A percentile compares a stretch with the other conserved stretches of the same genome.
These are phyloP conservation scores for Trissoscelio sp. DNA, from an alignment of 2,888 invertebrate genomes.

Conservation along the genomic window DNA sequence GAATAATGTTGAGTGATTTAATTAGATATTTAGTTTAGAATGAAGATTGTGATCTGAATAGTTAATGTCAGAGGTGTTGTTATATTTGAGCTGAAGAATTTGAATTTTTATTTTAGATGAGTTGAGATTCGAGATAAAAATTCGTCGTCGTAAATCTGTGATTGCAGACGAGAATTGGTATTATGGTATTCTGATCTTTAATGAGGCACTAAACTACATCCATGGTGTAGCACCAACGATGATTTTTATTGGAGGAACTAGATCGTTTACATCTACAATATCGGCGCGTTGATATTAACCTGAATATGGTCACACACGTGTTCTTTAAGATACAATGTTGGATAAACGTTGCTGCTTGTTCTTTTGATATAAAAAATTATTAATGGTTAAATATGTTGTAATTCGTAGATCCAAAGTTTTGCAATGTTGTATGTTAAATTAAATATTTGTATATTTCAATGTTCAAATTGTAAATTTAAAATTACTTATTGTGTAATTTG, in stretches of 20 bases:
- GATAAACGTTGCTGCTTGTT: conserved; percentile 43
- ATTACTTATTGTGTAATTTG: too few relatives aligned
- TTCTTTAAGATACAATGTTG: conserved; percentile 56
- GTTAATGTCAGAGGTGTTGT: too few relatives aligned
- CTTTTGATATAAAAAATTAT: not conserved
- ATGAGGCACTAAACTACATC: conserved; percentile 40
- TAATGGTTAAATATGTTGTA: too few relatives aligned
- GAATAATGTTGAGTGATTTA: too few relatives aligned
- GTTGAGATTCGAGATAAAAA: not conserved
- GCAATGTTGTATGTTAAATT: too few relatives aligned
- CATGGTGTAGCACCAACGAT: conserved; percentile 26
- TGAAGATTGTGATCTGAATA: too few relatives aligned
- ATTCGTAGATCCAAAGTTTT: too few relatives aligned
- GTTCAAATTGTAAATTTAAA: too few relatives aligned
- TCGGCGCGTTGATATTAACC: conserved; percentile 59
- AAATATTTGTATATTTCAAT: too few relatives aligned
- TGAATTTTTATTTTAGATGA: too few relatives aligned
- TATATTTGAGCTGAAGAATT: too few relatives aligned
- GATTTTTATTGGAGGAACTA: conserved; percentile 60
- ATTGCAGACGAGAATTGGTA: conserved; percentile 15
- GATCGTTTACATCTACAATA: conserved; percentile 64
- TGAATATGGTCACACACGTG: conserved; percentile 63
- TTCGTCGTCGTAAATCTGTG: not conserved
- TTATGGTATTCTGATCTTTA: conserved; percentile 44
- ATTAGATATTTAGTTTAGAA: too few relatives aligned